Base-by-base conservation (phyloP, 2,888 invertebrate genomes). In the Isoperla grammatica region DNA sequence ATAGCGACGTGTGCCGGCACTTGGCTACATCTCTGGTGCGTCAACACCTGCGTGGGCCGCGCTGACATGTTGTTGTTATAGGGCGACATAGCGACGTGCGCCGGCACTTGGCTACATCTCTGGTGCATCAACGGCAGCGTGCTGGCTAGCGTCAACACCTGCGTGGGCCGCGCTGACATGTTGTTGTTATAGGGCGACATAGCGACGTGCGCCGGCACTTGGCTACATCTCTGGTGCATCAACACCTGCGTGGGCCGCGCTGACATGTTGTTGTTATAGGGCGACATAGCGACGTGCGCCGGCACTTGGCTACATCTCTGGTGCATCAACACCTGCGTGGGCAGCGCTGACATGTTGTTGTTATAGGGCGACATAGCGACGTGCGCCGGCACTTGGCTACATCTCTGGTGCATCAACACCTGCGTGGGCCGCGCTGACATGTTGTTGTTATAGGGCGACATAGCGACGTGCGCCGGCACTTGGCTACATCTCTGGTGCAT, bases 31-130 rank as follows among this genome's bases (percentile, higher is more conserved):
- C 83, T 96, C 42, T 99, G 98, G 97, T 92, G 91, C 62, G 92
- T 95, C 11, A 96, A 98, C 74, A 95, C 96, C 0, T 87, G 91
- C 64, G 89, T 92, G 2, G 90, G 91, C 1, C 81, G 90, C 63
- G 86, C 87, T 2, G 90, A 91, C 73, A 81, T 92, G 54, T 86
- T 91, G 82, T n/a, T 29, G 29, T 29, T 70, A 1, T 69, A 89
- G 87, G 97, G 99, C 19, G 97, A 98, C 73, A 95, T 99, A 71
- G 97, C 96, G 5, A 96, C 96, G 0, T 96, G 97, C 75, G 92
- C 95, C 55, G 95, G 95, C 43, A 96, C 96, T 43, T 93, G 93
- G 88, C 76, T 99, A 37, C 92, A 94, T 76, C 83, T 96, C 42
- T 99, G 98, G 97, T 92, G 91, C 29, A 93, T 98, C 67, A 99